These are phyloP conservation scores for Gisinianus flammeolus DNA, from an alignment of 2,888 invertebrate genomes.

Conservation along the genomic window DNA sequence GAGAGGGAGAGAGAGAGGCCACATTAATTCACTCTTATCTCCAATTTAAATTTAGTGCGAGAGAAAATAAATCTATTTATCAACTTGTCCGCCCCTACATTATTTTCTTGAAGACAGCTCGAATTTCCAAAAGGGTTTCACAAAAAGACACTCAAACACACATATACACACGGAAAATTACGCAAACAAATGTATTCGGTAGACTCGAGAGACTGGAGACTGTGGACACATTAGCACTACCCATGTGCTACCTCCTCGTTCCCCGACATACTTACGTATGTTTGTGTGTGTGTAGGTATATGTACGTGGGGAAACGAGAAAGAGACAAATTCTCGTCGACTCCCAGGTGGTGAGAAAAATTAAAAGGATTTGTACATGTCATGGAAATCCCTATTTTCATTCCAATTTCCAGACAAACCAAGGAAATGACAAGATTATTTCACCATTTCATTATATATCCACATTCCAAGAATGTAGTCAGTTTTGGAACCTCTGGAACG, in stretches of 20 bases:
- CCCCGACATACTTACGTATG: no score
- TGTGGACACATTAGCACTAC: neutral
- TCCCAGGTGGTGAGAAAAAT: constrained; percentile 19
- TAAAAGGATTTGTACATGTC: constrained; percentile 4
- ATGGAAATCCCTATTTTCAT: neutral
- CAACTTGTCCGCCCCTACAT: neutral
- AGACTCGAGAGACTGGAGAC: neutral
- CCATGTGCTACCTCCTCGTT: no score
- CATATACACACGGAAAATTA: neutral
- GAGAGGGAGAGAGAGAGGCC: no score
- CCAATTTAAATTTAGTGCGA: neutral
- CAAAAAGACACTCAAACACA: neutral
- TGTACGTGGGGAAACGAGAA: neutral
- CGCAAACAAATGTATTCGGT: neutral
- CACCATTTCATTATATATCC: no score
- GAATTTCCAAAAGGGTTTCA: neutral
- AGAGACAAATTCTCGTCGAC: neutral
- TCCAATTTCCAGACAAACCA: neutral
- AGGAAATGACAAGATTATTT: no score
- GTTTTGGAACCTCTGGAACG: no score
- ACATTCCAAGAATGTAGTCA: no score
- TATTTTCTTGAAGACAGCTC: neutral
- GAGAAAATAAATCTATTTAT: neutral
- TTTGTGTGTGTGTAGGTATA: no score
- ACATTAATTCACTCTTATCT: neutral